These are phyloP conservation scores for Scaptomyza flava DNA, from an alignment of 2,888 invertebrate species.

Conservation along the genomic window DNA sequence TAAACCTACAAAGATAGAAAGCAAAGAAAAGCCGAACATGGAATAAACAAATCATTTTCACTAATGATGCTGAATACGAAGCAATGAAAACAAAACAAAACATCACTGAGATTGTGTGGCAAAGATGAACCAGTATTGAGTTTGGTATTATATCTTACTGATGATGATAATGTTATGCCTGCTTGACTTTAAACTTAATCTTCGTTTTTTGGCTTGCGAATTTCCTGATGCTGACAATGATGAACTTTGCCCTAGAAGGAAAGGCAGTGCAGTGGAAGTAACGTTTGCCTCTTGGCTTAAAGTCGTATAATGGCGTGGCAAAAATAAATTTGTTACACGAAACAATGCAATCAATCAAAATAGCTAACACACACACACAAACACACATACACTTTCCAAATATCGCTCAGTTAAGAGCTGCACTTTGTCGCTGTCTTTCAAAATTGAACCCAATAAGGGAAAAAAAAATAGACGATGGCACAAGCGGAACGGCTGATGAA, in stretches of 20 bases:
- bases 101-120: slow-evolving; percentile 52
- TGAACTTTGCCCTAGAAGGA: slow-evolving; percentile 28
- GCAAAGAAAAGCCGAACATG: slow-evolving; percentile 43
- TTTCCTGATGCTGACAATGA: slow-evolving; percentile 52
- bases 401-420: slow-evolving; percentile 38
- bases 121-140: slow-evolving; percentile 28
- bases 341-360: slow-evolving; percentile 77
- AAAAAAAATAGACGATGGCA: slow-evolving; percentile 11
- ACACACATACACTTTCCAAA: slow-evolving; percentile 15
- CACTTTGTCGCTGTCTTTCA: slow-evolving; percentile 56
- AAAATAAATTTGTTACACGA: slow-evolving; percentile 75
- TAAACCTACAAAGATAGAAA: slow-evolving; percentile 31
- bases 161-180: slow-evolving; percentile 15
- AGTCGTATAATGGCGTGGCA: slow-evolving; percentile 48
- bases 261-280: slow-evolving; percentile 11
- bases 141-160: neutral
- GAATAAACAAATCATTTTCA: slow-evolving; percentile 74
- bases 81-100: slow-evolving; percentile 25
- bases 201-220: slow-evolving; percentile 1
- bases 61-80: slow-evolving; percentile 61
- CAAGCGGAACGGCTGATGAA: slow-evolving; percentile 59
- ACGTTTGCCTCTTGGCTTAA: slow-evolving; percentile 40
- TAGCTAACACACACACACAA: slow-evolving; percentile 49
- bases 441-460: slow-evolving; percentile 2
- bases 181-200: slow-evolving; percentile 44